Evolutionary conservation across 2,888 invertebrate genomes (phyloP).

Genomic region (Tortricodes alternella): DNA sequence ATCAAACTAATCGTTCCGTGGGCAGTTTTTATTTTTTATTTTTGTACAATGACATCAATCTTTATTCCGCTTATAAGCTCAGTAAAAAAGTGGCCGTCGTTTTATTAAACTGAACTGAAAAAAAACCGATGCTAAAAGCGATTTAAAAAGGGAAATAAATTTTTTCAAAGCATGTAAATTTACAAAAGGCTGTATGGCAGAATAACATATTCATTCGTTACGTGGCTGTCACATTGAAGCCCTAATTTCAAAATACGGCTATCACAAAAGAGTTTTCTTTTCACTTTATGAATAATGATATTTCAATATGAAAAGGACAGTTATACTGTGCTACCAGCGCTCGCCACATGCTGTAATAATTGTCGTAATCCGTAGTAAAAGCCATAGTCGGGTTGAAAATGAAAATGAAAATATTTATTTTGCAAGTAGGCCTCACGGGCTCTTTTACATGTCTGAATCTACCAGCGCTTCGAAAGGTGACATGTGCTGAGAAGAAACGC

Average conservation of each 20-base stretch:
- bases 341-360: background rate
- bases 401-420: too few relatives aligned
- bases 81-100: background rate
- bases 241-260: background rate
- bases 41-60: too few relatives aligned
- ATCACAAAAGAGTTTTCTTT: background rate
- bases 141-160: constrained; percentile 16
- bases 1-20: too few relatives aligned
- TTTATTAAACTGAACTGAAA: background rate
- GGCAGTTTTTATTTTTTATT: too few relatives aligned
- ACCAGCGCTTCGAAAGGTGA: too few relatives aligned
- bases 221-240: constrained; percentile 7
- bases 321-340: background rate
- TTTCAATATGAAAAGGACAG: background rate
- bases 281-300: background rate
- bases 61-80: too few relatives aligned
- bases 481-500: too few relatives aligned
- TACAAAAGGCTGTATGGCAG: constrained; percentile 3
- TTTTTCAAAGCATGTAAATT: constrained; percentile 21
- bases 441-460: too few relatives aligned
- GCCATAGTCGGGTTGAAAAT: too few relatives aligned
- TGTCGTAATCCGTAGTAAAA: too few relatives aligned
- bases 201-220: constrained; percentile 23
- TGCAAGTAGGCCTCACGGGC: too few relatives aligned
- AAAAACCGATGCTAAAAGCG: background rate